These are phyloP conservation scores for Tipula helvola DNA, from an alignment of 2,888 invertebrate species.

Conservation along the genomic window DNA sequence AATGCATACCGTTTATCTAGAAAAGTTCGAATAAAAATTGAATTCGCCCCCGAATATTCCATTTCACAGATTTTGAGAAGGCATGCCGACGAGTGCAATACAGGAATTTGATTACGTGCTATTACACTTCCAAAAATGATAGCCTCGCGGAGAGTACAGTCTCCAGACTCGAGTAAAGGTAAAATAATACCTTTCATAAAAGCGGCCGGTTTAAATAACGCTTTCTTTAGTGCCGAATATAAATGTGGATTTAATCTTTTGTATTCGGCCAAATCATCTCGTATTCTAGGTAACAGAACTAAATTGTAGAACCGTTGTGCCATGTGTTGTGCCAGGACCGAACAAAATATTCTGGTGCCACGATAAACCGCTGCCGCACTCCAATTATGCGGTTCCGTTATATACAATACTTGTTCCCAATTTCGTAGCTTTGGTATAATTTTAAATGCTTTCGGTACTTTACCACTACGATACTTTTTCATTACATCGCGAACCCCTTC, in stretches of 20 bases:
- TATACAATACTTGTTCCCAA: constrained; percentile 85
- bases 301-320: constrained; percentile 90
- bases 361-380: constrained; percentile 96
- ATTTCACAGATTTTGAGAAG: constrained; percentile 93
- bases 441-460: constrained; percentile 97
- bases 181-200: constrained; percentile 89
- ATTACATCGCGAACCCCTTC: constrained; percentile 82
- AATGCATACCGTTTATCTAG: constrained; percentile 97
- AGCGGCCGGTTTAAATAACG: constrained; percentile 92
- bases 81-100: constrained; percentile 90
- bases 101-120: constrained; percentile 82
- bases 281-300: constrained; percentile 79
- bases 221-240: constrained; percentile 84
- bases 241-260: constrained; percentile 93
- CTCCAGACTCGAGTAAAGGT: constrained; percentile 64
- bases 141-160: constrained; percentile 90
- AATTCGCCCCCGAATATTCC: constrained; percentile 93
- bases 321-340: constrained; percentile 91
- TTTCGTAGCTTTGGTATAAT: constrained; percentile 82
- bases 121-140: constrained; percentile 88
- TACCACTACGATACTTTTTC: constrained; percentile 83
- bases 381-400: constrained; percentile 91
- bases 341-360: constrained; percentile 77
- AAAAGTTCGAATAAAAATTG: constrained; percentile 84
- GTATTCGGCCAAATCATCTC: constrained; percentile 92